These are phyloP conservation scores for Eurystomus gularis DNA, from an alignment of 2,113 vertebrate genomes.

Conservation along the genomic window DNA sequence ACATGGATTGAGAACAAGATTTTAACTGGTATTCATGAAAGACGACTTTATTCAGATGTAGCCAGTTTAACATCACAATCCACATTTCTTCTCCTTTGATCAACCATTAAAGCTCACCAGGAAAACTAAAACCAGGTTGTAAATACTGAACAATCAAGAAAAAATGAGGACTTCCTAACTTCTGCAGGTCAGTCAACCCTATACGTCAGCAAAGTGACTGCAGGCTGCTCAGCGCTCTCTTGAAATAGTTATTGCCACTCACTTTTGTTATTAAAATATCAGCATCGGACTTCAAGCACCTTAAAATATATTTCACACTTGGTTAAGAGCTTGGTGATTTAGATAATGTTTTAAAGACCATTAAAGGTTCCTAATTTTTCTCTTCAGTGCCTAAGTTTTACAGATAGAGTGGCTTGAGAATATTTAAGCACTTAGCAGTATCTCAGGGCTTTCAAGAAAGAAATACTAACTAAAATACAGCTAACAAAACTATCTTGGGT, in stretches of 20 bases:
- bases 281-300: background rate
- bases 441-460: background rate
- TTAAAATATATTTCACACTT: background rate
- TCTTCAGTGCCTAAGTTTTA: background rate
- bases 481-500: background rate
- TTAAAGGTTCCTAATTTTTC: background rate
- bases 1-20: background rate
- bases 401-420: background rate
- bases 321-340: background rate
- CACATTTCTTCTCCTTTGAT: background rate
- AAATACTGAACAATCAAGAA: background rate
- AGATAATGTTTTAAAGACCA: background rate
- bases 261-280: background rate
- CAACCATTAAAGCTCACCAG: background rate
- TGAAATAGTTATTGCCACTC: background rate
- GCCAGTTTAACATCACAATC: background rate
- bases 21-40: background rate
- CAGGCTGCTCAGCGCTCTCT: background rate
- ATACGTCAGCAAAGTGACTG: background rate
- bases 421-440: background rate
- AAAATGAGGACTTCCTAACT: background rate
- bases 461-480: conserved; percentile 22
- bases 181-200: background rate
- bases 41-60: background rate
- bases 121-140: background rate